Conservation (phyloP, 2,113 vertebrate genomes). For the Hiodon alosoides region DNA sequence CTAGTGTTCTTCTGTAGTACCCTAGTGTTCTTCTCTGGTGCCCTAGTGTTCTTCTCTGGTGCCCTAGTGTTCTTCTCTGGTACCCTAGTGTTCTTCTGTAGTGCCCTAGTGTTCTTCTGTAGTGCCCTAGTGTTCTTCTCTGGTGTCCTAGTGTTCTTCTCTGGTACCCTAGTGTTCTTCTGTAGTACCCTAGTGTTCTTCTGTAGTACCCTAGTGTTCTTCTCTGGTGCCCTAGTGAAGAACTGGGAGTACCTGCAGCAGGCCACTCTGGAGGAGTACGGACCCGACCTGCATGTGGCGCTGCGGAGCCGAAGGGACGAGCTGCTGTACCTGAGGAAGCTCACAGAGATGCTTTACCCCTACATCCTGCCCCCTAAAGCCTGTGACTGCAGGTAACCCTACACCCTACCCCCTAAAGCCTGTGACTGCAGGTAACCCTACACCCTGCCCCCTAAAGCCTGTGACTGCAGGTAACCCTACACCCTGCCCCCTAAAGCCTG, state of each 20-base stretch:
- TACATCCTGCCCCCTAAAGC: slow-evolving; percentile 90
- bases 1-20: too few relatives aligned
- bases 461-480: too few relatives aligned
- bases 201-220: neutral
- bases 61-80: too few relatives aligned
- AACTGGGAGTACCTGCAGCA: slow-evolving; percentile 83
- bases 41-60: too few relatives aligned
- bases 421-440: too few relatives aligned
- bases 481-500: slow-evolving; percentile 43
- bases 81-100: too few relatives aligned
- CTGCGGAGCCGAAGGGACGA: slow-evolving; percentile 91
- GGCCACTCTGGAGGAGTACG: slow-evolving; percentile 89
- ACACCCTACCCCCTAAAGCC: slow-evolving; percentile 84
- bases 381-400: slow-evolving; percentile 90
- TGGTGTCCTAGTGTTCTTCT: neutral
- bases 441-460: too few relatives aligned
- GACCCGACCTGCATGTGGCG: slow-evolving; percentile 87
- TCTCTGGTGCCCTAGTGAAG: slow-evolving; percentile 64
- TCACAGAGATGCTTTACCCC: slow-evolving; percentile 90
- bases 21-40: too few relatives aligned
- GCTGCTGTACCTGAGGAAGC: slow-evolving; percentile 87
- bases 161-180: neutral
- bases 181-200: neutral
- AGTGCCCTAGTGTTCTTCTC: neutral
- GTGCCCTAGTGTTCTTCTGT: neutral